phyloP scores from a whole-genome alignment of 2,113 vertebrate genomes.

The Apteryx mantelli region DNA sequence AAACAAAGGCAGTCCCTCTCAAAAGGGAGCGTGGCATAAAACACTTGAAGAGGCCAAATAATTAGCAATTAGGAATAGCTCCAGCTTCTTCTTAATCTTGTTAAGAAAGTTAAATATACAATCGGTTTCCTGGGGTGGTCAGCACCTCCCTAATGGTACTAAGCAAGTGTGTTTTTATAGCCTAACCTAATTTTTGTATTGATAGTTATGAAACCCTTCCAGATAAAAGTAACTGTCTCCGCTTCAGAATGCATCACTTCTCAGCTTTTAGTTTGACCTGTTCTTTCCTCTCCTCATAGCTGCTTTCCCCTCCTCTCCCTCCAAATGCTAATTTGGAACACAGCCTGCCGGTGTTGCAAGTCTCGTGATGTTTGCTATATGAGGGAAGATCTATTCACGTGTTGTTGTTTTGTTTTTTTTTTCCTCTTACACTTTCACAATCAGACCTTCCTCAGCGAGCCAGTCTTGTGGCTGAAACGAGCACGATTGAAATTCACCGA shows the following conservation, averaged over 20 bases:
- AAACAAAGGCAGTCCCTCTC: not conserved
- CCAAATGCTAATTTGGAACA: not conserved
- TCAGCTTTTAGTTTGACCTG: not conserved
- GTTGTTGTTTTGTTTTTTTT: not conserved
- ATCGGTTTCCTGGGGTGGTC: not conserved
- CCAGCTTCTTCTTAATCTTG: not conserved
- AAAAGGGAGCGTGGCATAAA: not conserved
- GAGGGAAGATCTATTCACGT: not conserved
- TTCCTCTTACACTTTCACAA: not conserved
- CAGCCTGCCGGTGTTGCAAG: not conserved
- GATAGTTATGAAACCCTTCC: not conserved
- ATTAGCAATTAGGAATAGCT: conserved; percentile 16
- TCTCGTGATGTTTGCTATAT: not conserved
- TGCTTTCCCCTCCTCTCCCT: not conserved
- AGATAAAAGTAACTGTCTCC: not conserved
- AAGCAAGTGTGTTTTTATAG: not conserved
- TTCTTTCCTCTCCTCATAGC: not conserved
- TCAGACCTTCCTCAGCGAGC: conserved; percentile 84
- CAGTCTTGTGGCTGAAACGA: conserved; percentile 89
- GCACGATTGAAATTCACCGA: conserved; percentile 84
- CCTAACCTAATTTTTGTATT: not conserved
- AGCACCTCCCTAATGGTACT: not conserved
- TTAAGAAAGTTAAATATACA: conserved; percentile 14
- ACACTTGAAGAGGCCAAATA: not conserved
- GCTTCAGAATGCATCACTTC: not conserved